Conservation (phyloP, 2,113 vertebrate species). For the Haemorhous mexicanus region DNA sequence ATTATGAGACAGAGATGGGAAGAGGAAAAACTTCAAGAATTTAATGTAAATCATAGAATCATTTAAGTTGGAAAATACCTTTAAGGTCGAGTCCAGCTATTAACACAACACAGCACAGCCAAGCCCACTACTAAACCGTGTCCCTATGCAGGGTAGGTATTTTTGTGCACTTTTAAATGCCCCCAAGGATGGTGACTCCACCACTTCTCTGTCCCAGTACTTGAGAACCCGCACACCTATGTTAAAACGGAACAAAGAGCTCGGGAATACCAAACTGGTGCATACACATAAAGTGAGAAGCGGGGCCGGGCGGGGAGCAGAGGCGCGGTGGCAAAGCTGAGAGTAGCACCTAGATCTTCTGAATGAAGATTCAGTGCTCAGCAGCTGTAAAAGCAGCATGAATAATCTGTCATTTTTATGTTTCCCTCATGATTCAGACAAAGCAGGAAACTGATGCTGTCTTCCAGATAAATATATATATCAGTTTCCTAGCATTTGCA, state of each 20-base stretch:
- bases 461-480: background rate
- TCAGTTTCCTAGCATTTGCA: background rate
- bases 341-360: background rate
- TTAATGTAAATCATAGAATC: background rate
- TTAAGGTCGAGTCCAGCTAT: background rate
- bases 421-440: background rate
- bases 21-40: background rate
- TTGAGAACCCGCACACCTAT: accelerated
- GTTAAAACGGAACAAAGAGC: accelerated
- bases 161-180: accelerated
- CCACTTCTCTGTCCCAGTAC: background rate
- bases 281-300: accelerated
- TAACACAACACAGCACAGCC: background rate
- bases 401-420: background rate
- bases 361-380: background rate
- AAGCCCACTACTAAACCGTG: background rate
- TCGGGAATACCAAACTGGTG: accelerated
- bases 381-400: background rate
- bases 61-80: background rate
- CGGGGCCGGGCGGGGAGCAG: background rate
- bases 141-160: accelerated
- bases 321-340: background rate
- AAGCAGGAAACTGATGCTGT: background rate
- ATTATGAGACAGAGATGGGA: background rate
- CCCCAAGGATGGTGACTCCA: no score